phyloP scores from a whole-genome alignment of 2,797 vertebrate species.

The Cirrhinus molitorella region DNA sequence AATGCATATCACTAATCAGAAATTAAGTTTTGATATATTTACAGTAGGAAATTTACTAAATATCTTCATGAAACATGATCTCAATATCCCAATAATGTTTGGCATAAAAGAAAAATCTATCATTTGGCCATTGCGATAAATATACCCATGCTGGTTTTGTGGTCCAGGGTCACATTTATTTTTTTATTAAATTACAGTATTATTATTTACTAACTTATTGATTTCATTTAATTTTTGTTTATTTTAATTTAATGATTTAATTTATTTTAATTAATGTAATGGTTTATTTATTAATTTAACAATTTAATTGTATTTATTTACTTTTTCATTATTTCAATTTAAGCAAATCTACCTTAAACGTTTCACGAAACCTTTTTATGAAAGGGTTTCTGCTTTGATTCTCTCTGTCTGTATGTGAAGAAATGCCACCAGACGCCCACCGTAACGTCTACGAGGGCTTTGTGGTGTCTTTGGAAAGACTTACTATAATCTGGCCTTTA shows the following conservation, averaged over 20 bases:
- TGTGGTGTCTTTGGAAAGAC: conserved; percentile 12
- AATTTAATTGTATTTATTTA: not conserved
- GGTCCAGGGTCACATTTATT: no score
- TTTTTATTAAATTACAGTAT: not conserved
- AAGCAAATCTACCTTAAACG: not conserved
- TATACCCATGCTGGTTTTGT: no score
- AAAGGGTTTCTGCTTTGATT: not conserved
- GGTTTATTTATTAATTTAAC: no score
- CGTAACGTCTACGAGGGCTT: not conserved
- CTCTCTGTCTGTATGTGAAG: not conserved
- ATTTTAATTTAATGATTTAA: not conserved
- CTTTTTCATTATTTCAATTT: not conserved
- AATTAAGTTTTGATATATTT: no score
- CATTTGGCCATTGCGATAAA: no score
- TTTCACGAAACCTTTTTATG: not conserved
- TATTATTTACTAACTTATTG: not conserved
- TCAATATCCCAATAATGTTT: no score
- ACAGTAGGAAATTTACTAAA: no score
- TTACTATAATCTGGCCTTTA: conserved; percentile 7
- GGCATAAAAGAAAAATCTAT: no score
- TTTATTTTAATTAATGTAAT: no score
- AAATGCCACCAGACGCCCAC: not conserved
- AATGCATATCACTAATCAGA: no score
- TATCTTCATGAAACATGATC: no score
- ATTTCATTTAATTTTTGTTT: not conserved